Evolutionary conservation across 2,113 vertebrate genomes (phyloP).

Genomic region (Sterna hirundo): DNA sequence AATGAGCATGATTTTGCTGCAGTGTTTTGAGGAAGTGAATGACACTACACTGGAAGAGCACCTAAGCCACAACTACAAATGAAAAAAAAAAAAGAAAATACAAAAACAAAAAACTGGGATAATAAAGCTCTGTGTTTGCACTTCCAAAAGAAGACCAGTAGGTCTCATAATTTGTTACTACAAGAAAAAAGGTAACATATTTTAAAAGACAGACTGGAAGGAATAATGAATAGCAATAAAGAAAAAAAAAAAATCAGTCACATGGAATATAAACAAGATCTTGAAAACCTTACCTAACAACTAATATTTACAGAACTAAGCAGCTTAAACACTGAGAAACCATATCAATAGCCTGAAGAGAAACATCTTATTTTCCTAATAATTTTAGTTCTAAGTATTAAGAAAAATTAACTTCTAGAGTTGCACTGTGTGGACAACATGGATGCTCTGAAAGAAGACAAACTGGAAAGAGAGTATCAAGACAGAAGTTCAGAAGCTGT

Average conservation of each 20-base stretch:
- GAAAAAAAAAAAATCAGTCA: not conserved
- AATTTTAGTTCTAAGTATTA: not conserved
- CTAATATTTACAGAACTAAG: not conserved
- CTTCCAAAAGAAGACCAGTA: not conserved
- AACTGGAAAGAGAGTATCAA: not conserved
- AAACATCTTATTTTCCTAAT: not conserved
- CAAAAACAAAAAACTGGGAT: not conserved
- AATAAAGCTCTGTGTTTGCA: not conserved
- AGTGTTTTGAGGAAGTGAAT: not conserved
- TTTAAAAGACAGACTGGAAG: not conserved
- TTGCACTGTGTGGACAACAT: fast-evolving
- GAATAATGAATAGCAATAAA: not conserved
- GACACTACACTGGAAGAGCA: not conserved
- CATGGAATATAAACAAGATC: not conserved
- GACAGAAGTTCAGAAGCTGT: not conserved
- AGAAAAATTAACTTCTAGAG: not conserved
- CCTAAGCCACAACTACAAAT: not conserved
- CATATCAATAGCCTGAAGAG: not conserved
- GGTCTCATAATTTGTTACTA: not conserved
- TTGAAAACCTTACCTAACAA: not conserved
- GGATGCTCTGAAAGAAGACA: not conserved
- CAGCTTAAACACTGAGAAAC: not conserved
- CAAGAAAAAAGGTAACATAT: not conserved
- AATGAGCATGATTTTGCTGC: not conserved
- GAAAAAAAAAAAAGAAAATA: too few species aligned